Evolutionary conservation across 2,113 vertebrate species (phyloP), one percentile per base, ranked within the genome.

Genomic region (Peromyscus leucopus): DNA sequence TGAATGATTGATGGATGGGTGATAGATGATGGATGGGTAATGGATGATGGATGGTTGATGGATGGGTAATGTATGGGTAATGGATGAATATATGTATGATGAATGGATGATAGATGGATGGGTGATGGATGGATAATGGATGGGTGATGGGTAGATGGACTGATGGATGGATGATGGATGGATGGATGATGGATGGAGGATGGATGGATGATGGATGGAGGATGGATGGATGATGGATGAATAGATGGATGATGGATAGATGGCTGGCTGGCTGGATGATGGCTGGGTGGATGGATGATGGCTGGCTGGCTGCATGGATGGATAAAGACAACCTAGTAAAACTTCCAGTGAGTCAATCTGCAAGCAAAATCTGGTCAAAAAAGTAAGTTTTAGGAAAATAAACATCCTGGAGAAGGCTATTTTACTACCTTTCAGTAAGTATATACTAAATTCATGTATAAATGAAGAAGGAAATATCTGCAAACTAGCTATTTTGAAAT

Each of bases 391-490:
- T 79, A n/a, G 36, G 51, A 51, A 59, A 87, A 22, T 11, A 0
- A 46, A 31, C 11, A 12, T 67, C n/a, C 42, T 4, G 9, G 9
- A 82, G 57, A 89, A 80, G 46, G 16, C 15, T 3, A 33, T 42
- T 42, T 42, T 2, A 0, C 15, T 75, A 7, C 6, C 5, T 55
- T 80, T 84, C 0, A 26, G 91, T 74, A n/a, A 76, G n/a, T 3
- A 5, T 0, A 4, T 12, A 2, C 2, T 12, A 67, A 8, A 1
- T 33, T 36, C 31, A 5, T 36, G 48, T 21, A 0, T 16, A 16
- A 31, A 15, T 57, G 51, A 75, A 12, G 89, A 57, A 33, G 63
- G 57, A 75, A 16, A 1, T 13, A 4, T 26, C 36, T 5, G 12
- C 4, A 59, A 86, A 59, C 39, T 15, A 48, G 55, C 31, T 78